phyloP scores from a whole-genome alignment of 1,140 invertebrate genomes.

The Atta colombica region DNA sequence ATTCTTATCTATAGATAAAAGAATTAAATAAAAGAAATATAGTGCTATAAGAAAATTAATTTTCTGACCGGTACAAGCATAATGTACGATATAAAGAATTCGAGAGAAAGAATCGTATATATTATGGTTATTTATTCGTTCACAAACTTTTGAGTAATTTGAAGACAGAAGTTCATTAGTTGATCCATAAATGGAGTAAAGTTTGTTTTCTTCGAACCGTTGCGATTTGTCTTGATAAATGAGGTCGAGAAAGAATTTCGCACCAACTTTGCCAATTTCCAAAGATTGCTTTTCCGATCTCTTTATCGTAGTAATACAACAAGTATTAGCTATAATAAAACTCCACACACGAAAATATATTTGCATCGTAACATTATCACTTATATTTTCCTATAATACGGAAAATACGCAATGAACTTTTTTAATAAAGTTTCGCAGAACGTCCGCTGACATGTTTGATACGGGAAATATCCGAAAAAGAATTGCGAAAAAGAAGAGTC shows the following conservation, averaged over 20 bases:
- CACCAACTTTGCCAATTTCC: slow-evolving; percentile 62
- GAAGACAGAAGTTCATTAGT: slow-evolving; percentile 18
- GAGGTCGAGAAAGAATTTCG: slow-evolving; percentile 18
- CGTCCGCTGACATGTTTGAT: slow-evolving; percentile 20
- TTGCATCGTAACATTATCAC: slow-evolving; percentile 25
- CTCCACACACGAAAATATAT: slow-evolving; percentile 41
- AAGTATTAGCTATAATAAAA: slow-evolving; percentile 21
- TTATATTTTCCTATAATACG: slow-evolving; percentile 2
- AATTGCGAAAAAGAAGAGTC: background rate
- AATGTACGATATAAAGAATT: background rate
- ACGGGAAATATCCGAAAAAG: background rate
- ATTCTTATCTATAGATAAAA: background rate
- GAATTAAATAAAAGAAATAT: background rate
- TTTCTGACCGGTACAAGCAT: background rate
- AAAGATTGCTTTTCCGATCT: slow-evolving; percentile 55
- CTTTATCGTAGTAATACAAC: slow-evolving; percentile 22
- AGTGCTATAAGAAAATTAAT: slow-evolving; percentile 3
- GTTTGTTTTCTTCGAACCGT: background rate
- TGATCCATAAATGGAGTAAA: background rate
- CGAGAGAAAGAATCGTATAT: background rate
- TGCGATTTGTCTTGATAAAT: slow-evolving; percentile 44
- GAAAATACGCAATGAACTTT: slow-evolving; percentile 11
- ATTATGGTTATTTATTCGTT: background rate
- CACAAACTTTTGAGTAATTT: slow-evolving; percentile 24
- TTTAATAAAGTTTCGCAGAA: slow-evolving; percentile 19